Evolutionary conservation across 1,140 invertebrate genomes (phyloP).

Genomic region (Akabosia matsudoensis): DNA sequence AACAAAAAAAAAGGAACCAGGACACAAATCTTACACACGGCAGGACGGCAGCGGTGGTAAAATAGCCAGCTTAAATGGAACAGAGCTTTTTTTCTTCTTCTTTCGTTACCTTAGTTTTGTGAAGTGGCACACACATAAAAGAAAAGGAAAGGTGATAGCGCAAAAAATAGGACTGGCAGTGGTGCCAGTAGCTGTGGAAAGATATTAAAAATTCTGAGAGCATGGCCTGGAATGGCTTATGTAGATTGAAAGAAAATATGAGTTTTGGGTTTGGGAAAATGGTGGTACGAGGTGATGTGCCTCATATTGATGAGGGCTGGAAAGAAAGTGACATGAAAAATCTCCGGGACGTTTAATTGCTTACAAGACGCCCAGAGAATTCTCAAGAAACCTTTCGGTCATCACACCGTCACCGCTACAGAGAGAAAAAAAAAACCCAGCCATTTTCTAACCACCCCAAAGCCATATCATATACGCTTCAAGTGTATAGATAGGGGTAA

Average conservation of each 20-base stretch:
- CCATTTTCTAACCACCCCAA: neutral
- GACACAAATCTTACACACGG: neutral
- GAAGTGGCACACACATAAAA: conserved; percentile 5
- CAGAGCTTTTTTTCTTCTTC: conserved; percentile 4
- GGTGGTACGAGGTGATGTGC: conserved; percentile 40
- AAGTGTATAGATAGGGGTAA: neutral
- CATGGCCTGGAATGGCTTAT: conserved; percentile 45
- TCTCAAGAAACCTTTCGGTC: conserved; percentile 39
- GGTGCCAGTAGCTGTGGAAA: neutral
- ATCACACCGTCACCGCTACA: neutral
- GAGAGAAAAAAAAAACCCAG: too few relatives aligned
- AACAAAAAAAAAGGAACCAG: neutral
- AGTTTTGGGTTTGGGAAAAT: conserved; percentile 40
- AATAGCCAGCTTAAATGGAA: conserved; percentile 5
- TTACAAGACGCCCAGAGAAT: conserved; percentile 46
- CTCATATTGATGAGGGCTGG: conserved; percentile 45
- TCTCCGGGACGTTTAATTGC: conserved; percentile 47
- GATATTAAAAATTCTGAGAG: conserved; percentile 46
- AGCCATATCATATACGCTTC: neutral
- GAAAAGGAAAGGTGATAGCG: neutral
- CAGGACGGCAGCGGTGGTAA: neutral
- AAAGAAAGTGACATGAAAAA: conserved; percentile 46
- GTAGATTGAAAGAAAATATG: conserved; percentile 49
- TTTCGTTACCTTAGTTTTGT: neutral
- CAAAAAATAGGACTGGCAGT: neutral